These are phyloP conservation scores for Brassicogethes aeneus DNA, from an alignment of 2,888 invertebrate genomes.

Conservation along the genomic window DNA sequence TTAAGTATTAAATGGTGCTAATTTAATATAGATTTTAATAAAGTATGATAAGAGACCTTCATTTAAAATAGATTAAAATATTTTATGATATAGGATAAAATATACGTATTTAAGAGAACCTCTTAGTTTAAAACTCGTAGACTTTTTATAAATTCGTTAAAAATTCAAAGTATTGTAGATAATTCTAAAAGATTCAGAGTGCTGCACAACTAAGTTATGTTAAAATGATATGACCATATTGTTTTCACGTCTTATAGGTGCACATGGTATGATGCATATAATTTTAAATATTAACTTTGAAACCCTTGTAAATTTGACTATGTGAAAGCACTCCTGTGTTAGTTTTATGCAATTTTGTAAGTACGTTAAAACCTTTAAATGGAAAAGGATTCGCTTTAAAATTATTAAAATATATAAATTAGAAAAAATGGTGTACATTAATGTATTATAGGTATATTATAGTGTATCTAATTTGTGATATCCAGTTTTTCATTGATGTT, in stretches of 20 bases:
- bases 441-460: too few relatives aligned
- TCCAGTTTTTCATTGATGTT: too few relatives aligned
- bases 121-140: neutral
- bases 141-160: neutral
- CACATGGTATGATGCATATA: neutral
- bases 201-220: neutral
- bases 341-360: conserved; percentile 21
- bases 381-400: conserved; percentile 11
- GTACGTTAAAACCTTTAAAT: conserved; percentile 19
- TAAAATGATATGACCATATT: neutral
- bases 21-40: neutral
- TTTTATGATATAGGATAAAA: too few relatives aligned
- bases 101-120: too few relatives aligned
- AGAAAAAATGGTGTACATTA: too few relatives aligned
- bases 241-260: too few relatives aligned
- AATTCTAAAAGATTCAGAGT: conserved; percentile 5
- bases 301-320: neutral
- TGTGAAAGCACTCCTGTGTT: neutral
- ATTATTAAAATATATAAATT: too few relatives aligned
- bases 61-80: neutral
- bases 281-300: neutral
- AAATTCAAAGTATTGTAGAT: conserved; percentile 5
- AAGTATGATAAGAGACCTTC: neutral
- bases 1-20: conserved; percentile 3
- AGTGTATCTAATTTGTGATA: too few relatives aligned